These are phyloP conservation scores for Myioborus melanocephalus DNA, from an alignment of 2,797 vertebrate species.

Conservation along the genomic window DNA sequence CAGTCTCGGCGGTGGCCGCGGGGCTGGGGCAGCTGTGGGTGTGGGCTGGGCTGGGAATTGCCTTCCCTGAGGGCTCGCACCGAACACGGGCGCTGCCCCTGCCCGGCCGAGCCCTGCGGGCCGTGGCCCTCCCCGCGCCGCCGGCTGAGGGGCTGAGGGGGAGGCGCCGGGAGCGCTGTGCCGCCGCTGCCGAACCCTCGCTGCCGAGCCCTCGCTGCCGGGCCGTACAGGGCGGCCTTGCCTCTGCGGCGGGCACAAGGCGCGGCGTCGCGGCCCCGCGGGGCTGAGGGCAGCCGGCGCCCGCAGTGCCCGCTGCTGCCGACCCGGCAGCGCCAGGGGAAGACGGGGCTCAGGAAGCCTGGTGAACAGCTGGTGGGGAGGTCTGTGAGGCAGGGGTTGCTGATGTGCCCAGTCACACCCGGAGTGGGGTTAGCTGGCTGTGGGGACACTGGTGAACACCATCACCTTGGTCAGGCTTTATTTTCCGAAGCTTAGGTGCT, in stretches of 20 bases:
- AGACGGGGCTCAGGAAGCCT: rapidly evolving
- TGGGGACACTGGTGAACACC: rapidly evolving
- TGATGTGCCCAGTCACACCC: rapidly evolving
- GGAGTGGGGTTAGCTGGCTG: neutral
- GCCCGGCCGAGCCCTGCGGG: no score
- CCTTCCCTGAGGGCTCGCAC: neutral
- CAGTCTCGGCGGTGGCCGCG: no score
- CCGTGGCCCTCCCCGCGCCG: neutral
- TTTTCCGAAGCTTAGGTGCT: rapidly evolving
- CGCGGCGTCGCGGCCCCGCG: neutral
- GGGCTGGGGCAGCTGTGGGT: no score
- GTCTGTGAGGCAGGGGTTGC: rapidly evolving
- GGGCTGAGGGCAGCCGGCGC: neutral
- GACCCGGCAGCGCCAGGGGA: neutral
- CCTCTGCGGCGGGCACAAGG: neutral
- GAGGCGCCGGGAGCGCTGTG: rapidly evolving
- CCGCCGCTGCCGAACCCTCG: neutral
- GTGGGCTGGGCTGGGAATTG: neutral
- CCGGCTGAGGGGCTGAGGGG: neutral
- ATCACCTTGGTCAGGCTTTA: neutral
- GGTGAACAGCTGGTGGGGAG: rapidly evolving
- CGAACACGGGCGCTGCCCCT: rapidly evolving
- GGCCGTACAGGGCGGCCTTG: rapidly evolving
- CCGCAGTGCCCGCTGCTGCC: neutral
- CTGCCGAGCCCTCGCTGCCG: no score